Evolutionary conservation across 2,888 invertebrate genomes (phyloP).

Genomic region (Cheiracanthium punctorium): DNA sequence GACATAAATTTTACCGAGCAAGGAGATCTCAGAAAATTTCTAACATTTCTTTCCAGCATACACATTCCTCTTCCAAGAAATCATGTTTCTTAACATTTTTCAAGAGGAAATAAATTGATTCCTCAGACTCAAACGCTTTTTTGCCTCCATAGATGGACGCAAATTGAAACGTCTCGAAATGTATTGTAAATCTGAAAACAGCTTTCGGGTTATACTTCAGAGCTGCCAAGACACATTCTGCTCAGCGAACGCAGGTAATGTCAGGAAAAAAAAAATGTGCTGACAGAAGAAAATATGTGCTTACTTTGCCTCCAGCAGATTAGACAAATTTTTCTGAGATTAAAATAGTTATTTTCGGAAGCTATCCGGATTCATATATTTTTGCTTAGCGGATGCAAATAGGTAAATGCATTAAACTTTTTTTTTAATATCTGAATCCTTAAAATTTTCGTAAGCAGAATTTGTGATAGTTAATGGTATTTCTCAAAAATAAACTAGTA

Average conservation of each 20-base stretch:
- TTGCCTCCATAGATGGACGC: neutral
- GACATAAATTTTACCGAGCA: no score
- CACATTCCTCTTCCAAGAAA: neutral
- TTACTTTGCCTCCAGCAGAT: slow-evolving; percentile 6
- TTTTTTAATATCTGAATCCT: no score
- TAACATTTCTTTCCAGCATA: no score
- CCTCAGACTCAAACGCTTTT: neutral
- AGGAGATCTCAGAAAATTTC: no score
- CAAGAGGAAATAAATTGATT: neutral
- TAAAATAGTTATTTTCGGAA: neutral
- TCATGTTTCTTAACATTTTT: no score
- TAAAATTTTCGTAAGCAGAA: no score
- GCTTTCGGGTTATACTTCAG: slow-evolving; percentile 4
- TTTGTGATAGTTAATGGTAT: no score
- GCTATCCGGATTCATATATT: neutral
- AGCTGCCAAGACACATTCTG: slow-evolving; percentile 12
- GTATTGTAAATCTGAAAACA: slow-evolving; percentile 8
- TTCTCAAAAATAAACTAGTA: no score
- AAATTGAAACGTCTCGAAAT: slow-evolving; percentile 7
- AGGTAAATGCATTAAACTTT: no score
- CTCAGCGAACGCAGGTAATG: neutral
- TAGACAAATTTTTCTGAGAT: slow-evolving; percentile 22
- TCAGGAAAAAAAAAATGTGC: neutral
- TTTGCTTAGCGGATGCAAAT: neutral
- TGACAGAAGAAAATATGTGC: slow-evolving; percentile 17